Evolutionary conservation across 2,797 vertebrate genomes (phyloP), one percentile per base, ranked within the genome.

Genomic region (Limosa lapponica): DNA sequence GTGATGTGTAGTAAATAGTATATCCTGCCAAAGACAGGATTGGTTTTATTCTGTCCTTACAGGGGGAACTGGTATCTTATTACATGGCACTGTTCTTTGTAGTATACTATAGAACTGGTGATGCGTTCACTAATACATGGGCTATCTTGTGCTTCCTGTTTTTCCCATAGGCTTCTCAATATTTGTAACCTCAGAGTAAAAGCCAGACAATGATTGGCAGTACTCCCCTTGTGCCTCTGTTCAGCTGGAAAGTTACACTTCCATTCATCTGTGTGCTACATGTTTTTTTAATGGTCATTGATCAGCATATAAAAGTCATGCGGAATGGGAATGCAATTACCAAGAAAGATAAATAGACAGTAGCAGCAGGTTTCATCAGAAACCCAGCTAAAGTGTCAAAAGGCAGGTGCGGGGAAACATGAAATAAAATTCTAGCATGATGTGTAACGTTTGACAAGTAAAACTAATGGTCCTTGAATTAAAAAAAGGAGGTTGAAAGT

Each of bases 321-420:
- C 37, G 49, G 81, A 83, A 84, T 92, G 79, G 82, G 89, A 95
- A 88, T 78, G 41, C 81, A 74, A 59, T 91, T 95, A 88, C 30
- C 18, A 32, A 82, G 70, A 41, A 83, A 95, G 54, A 78, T 52
- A 91, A 95, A 94, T 67, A 87, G 86, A 62, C 51, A 49, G 41
- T 37, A 85, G 82, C 58, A 87, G 48, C 7, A 8, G 23, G 9
- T 65, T 95, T 90, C 39, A 49, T 79, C 28, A 83, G 72, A 83
- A 94, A 87, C 23, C 16, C 72, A 75, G 30, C 51, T 52, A 36
- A 32, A 59, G 3, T 72, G 36, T 86, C 36, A 72, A 64, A 90
- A 66, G 51, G 9, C 5, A 4, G 41, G 30, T 7, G 14, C 4
- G 51, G 13, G 3, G 1, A 28, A 57, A 43, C 16, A 34, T 37